Base-by-base conservation (phyloP, 2,888 invertebrate genomes). In the Alviniconcha strummeri region DNA sequence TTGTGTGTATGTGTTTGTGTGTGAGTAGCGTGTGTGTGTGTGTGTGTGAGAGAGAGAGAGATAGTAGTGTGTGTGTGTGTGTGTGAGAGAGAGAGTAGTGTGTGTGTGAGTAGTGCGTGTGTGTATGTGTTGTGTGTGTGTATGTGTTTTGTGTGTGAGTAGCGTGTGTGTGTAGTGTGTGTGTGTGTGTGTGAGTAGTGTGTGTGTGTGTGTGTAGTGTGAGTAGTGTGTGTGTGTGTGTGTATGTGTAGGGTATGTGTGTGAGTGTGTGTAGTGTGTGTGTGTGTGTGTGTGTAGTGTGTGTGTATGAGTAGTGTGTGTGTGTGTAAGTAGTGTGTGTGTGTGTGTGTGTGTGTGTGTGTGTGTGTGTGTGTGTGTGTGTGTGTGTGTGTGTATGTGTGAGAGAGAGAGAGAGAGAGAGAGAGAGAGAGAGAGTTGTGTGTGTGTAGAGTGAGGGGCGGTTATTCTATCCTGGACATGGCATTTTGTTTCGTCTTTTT, bases 321-420 rank as follows among this genome's bases (percentile, higher is more conserved):
- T 72, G 52, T 72, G 72, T 72, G 52, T 72, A 5, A 17, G 69
- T 69, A n/a, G 72, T 72, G 72, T 72, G 72, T 52, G 72, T 72
- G 72, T 5, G 72, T 72, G 72, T 19, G 72, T 52, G 72, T 19
- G 72, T 52, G 72, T 19, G 72, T 72, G 72, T 19, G 52, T 72
- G 72, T 5, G 72, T 72, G 72, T 5, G 52, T 69, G 69, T 69
- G 69, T 69, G 69, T 69, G 69, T 72, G 72, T 72, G 52, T 52
- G 52, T 72, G 54, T 4, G 72, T 72, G 72, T 72, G 6, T 72
- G 60, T 52, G 52, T 54, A 52, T 52, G 52, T 72, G 72, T 5
- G 69, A 69, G 71, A 69, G 69, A 69, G 69, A 69, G 69, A 69
- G 69, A 69, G 69, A 69, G 69, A 9, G 69, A 69, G 69, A 69